Conservation (phyloP, 2,888 invertebrate species). For the Poecilobothrus nobilitatus region DNA sequence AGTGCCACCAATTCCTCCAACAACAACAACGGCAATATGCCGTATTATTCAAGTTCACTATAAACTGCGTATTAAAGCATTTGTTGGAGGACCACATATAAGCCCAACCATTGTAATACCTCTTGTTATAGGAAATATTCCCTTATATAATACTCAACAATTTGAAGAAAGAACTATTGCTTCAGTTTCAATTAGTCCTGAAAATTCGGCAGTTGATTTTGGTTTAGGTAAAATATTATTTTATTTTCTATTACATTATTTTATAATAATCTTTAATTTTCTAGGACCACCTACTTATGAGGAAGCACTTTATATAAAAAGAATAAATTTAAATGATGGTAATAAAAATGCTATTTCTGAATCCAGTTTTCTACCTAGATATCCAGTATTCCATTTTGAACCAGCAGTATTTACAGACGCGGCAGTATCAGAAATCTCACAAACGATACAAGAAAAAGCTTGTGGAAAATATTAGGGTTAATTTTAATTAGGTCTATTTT, state of each 20-base stretch:
- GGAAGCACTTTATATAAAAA: slow-evolving; percentile 38
- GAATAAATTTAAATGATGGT: slow-evolving; percentile 34
- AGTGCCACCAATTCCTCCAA: slow-evolving; percentile 40
- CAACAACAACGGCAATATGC: slow-evolving; percentile 34
- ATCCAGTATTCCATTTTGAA: slow-evolving; percentile 40
- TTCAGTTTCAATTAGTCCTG: slow-evolving; percentile 26
- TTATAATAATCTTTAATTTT: too few species aligned
- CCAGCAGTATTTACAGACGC: neutral
- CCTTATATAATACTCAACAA: slow-evolving; percentile 27
- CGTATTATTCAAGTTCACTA: slow-evolving; percentile 38
- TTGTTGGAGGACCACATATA: slow-evolving; percentile 33
- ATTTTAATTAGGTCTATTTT: too few species aligned
- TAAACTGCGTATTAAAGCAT: slow-evolving; percentile 35
- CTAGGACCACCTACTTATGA: slow-evolving; percentile 42
- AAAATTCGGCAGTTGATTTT: neutral
- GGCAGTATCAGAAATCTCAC: too few species aligned
- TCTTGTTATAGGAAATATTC: slow-evolving; percentile 41
- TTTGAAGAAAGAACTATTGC: neutral
- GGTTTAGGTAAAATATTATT: neutral
- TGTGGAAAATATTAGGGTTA: too few species aligned
- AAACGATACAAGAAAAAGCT: too few species aligned
- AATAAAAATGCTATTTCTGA: slow-evolving; percentile 30
- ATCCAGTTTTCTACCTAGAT: slow-evolving; percentile 37
- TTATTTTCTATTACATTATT: too few species aligned
- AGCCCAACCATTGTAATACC: slow-evolving; percentile 36